A percentile compares a stretch with the other conserved stretches of the same genome.
These are phyloP conservation scores for Drosophila meridionalis DNA, from an alignment of 2,888 invertebrate species.

Conservation along the genomic window DNA sequence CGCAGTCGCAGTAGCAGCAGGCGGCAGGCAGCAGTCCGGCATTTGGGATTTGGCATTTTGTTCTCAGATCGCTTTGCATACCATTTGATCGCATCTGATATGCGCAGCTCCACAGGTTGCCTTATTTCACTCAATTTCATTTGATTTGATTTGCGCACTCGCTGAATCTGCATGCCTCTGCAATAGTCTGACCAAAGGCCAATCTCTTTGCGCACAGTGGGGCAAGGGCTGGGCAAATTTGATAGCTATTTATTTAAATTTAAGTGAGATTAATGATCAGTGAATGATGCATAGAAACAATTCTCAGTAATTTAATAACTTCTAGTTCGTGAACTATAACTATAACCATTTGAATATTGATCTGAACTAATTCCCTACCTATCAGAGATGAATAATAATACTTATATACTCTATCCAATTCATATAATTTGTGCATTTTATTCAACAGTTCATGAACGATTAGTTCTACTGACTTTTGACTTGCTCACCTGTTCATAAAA, in stretches of 20 bases:
- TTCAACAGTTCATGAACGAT: too few species aligned
- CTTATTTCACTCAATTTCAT: slow-evolving; percentile 71
- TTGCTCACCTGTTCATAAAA: too few species aligned
- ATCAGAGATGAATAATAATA: too few species aligned
- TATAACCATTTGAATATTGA: too few species aligned
- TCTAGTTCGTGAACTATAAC: too few species aligned
- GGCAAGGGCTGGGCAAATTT: background rate
- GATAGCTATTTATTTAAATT: background rate
- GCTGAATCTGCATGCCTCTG: slow-evolving; percentile 30
- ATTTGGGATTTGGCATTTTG: slow-evolving; percentile 23
- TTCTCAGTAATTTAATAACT: too few species aligned
- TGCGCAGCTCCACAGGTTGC: slow-evolving; percentile 52
- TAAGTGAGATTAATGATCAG: background rate
- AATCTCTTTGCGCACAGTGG: slow-evolving; percentile 75
- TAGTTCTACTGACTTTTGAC: background rate
- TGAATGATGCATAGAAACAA: background rate
- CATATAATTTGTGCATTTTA: too few species aligned
- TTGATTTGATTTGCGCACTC: slow-evolving; percentile 68
- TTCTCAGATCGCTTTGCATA: slow-evolving; percentile 42
- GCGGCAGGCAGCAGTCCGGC: background rate
- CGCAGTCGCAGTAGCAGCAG: background rate
- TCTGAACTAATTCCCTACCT: too few species aligned
- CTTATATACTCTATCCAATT: too few species aligned
- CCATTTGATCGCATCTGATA: slow-evolving; percentile 12
- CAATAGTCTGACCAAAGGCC: slow-evolving; percentile 44